Percentiles rank a stretch among this genome's conserved stretches.
phyloP scores from a whole-genome alignment of 30 jellyfish, hydroid and myxozoan species.

The Aurelia aurita region DNA sequence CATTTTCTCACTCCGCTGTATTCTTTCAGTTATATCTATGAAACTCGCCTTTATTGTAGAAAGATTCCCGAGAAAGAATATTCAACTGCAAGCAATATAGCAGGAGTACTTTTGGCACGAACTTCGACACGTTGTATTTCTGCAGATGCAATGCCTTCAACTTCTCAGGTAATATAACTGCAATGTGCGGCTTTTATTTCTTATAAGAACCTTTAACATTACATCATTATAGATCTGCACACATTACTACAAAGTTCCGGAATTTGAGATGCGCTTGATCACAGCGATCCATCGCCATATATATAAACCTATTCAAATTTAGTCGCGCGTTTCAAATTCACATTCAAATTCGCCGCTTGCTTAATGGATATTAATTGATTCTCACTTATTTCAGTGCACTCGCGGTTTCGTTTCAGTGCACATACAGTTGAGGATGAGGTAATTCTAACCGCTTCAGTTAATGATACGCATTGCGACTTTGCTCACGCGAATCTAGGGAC shows the following conservation, averaged over 20 bases:
- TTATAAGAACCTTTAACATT: constrained; percentile 14
- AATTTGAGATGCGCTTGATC: constrained; percentile 60
- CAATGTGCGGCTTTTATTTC: neutral
- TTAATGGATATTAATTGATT: neutral
- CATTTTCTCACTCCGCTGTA: no score
- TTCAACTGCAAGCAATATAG: no score
- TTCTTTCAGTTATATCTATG: no score
- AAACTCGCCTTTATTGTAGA: no score
- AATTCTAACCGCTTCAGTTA: constrained; percentile 56
- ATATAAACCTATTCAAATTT: neutral
- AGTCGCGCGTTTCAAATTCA: constrained; percentile 18
- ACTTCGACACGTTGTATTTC: neutral
- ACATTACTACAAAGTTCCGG: constrained; percentile 71
- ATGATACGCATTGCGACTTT: neutral
- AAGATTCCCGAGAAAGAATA: no score
- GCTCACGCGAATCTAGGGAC: neutral
- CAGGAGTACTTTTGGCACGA: no score
- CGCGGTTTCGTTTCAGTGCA: neutral
- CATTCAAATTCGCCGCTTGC: neutral
- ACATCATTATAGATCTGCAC: constrained; percentile 51
- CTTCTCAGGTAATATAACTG: neutral
- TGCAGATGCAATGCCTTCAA: neutral
- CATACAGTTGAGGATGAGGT: constrained; percentile 45
- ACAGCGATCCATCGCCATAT: neutral
- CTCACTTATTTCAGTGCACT: constrained; percentile 19